phyloP scores from a whole-genome alignment of 2,888 invertebrate species.

The Dryadula phaetusa region DNA sequence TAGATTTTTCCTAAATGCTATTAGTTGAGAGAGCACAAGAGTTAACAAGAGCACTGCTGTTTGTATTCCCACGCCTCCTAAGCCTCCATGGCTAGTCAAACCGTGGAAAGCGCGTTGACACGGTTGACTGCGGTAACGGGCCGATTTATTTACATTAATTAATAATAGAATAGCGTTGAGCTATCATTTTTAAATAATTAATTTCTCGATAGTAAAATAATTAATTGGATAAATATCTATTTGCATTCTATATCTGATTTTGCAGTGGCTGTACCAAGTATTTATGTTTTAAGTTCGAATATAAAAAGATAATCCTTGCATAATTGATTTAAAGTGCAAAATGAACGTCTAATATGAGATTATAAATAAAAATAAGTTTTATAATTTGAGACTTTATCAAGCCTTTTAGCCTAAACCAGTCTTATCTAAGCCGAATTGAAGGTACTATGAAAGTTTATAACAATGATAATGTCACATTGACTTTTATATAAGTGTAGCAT shows the following conservation, averaged over 20 bases:
- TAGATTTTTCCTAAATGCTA: neutral
- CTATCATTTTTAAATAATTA: conserved; percentile 4
- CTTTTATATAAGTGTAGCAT: neutral
- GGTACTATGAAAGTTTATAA: neutral
- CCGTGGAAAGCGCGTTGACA: conserved; percentile 56
- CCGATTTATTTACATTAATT: conserved; percentile 27
- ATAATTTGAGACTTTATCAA: too few relatives aligned
- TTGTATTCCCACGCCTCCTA: conserved; percentile 76
- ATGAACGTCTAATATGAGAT: neutral
- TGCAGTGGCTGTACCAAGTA: too few relatives aligned
- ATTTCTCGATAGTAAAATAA: neutral
- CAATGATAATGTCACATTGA: too few relatives aligned
- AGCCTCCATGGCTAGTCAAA: conserved; percentile 56
- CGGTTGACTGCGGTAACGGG: conserved; percentile 53
- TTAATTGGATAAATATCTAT: neutral
- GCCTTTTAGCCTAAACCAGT: too few relatives aligned
- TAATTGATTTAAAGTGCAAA: neutral
- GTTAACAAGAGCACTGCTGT: conserved; percentile 71
- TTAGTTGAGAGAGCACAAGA: conserved; percentile 55
- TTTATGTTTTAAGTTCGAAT: too few relatives aligned
- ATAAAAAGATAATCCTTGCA: too few relatives aligned
- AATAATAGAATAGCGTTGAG: conserved; percentile 11
- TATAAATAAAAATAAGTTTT: neutral
- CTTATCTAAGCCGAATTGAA: neutral
- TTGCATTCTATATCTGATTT: too few relatives aligned